Conservation (phyloP, 2,797 vertebrate genomes). For the Pteropus rufus region DNA sequence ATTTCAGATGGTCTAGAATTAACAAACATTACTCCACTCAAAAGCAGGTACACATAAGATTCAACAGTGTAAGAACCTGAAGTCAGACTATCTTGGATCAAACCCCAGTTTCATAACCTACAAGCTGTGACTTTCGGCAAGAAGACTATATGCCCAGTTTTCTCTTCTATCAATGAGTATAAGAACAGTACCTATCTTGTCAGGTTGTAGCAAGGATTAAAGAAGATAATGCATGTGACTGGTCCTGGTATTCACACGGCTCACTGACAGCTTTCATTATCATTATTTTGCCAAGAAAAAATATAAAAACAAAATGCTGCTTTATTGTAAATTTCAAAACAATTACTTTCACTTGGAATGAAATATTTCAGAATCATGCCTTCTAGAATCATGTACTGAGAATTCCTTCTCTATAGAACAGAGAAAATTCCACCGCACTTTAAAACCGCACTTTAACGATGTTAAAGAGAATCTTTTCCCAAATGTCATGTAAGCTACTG, state of each 20-base stretch:
- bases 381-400: background rate
- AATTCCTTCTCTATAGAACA: background rate
- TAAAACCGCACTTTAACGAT: background rate
- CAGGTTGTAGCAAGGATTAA: background rate
- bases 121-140: background rate
- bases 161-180: background rate
- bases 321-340: background rate
- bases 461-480: background rate
- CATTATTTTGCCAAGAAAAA: background rate
- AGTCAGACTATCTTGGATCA: background rate
- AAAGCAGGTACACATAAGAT: background rate
- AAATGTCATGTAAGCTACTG: background rate
- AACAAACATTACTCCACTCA: background rate
- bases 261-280: background rate
- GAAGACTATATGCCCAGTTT: background rate
- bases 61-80: background rate
- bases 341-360: background rate
- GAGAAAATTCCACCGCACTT: background rate
- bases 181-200: background rate
- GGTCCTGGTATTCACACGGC: background rate
- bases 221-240: background rate
- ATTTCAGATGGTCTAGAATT: background rate
- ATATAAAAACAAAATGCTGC: background rate
- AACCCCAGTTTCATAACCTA: background rate
- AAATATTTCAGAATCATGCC: background rate